Percentiles rank a stretch among this genome's conserved stretches.
Conservation (phyloP, 2,797 vertebrate species). For the Amniataba percoides region DNA sequence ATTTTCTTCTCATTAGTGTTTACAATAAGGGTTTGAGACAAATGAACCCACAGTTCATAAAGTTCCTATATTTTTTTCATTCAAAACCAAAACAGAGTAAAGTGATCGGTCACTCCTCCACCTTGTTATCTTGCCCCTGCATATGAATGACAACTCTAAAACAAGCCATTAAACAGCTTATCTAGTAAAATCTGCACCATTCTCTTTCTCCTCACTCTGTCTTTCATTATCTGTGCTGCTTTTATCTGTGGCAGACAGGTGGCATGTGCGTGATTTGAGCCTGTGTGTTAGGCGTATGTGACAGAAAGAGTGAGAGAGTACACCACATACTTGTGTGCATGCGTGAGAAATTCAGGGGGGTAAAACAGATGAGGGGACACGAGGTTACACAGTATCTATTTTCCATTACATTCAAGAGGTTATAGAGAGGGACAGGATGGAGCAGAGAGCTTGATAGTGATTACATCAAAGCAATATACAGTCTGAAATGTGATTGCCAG, state of each 20-base stretch:
- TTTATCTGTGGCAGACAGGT: constrained; percentile 56
- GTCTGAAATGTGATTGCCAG: constrained; percentile 47
- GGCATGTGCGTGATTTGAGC: constrained; percentile 27
- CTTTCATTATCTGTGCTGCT: constrained; percentile 37
- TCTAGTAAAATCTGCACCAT: constrained; percentile 43
- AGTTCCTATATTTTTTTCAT: too few species aligned
- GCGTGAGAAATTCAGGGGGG: constrained; percentile 50
- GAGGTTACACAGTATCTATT: constrained; percentile 67
- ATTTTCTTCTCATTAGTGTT: constrained; percentile 3
- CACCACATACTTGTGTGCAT: not conserved
- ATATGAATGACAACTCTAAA: constrained; percentile 40
- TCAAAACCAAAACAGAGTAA: constrained; percentile 32
- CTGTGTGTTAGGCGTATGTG: constrained; percentile 9
- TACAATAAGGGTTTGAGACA: not conserved
- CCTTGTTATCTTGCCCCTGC: constrained; percentile 11
- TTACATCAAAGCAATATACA: constrained; percentile 64
- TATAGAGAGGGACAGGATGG: constrained; percentile 41
- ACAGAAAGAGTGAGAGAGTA: constrained; percentile 1
- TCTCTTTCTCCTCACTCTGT: constrained; percentile 26
- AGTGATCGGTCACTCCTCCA: constrained; percentile 18
- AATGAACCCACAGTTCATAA: not conserved
- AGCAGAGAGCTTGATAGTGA: constrained; percentile 47
- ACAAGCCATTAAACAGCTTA: constrained; percentile 30
- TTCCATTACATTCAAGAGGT: constrained; percentile 73
- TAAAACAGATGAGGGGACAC: constrained; percentile 75